phyloP scores from a whole-genome alignment of 2,888 invertebrate species.

The Rhamnusium bicolor region DNA sequence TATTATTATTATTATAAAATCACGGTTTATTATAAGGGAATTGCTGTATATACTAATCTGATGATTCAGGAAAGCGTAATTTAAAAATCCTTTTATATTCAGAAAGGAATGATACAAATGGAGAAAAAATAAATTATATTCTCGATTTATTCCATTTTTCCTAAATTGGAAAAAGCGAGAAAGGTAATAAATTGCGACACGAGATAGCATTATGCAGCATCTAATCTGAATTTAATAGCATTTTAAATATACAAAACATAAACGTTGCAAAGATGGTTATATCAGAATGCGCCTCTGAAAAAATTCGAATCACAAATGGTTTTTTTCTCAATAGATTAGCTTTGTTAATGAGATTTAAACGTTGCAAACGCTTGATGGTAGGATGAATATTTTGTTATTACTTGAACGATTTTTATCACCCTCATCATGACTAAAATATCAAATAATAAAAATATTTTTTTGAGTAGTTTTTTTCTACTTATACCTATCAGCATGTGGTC shows the following conservation, averaged over 20 bases:
- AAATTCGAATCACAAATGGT: neutral
- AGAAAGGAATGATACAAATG: neutral
- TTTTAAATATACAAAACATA: slow-evolving; percentile 9
- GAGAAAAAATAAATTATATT: slow-evolving; percentile 6
- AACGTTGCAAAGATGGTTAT: neutral
- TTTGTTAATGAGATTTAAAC: neutral
- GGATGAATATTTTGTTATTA: neutral
- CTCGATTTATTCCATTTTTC: slow-evolving; percentile 7
- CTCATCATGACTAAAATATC: neutral
- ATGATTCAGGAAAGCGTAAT: neutral
- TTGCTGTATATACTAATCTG: neutral
- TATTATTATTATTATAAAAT: too few species aligned
- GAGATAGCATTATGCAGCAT: neutral
- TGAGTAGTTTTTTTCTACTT: too few species aligned
- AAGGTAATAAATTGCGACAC: slow-evolving; percentile 2
- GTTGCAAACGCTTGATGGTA: neutral
- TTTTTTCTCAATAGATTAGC: neutral
- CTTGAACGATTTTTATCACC: neutral
- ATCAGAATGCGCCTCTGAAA: neutral
- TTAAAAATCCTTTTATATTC: neutral
- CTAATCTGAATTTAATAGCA: slow-evolving; percentile 12
- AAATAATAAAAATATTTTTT: too few species aligned
- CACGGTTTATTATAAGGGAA: neutral
- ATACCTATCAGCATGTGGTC: too few species aligned
- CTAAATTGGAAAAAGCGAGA: neutral